phyloP scores from a whole-genome alignment of 2,113 vertebrate genomes.

The Ptychochromis oligacanthus region DNA sequence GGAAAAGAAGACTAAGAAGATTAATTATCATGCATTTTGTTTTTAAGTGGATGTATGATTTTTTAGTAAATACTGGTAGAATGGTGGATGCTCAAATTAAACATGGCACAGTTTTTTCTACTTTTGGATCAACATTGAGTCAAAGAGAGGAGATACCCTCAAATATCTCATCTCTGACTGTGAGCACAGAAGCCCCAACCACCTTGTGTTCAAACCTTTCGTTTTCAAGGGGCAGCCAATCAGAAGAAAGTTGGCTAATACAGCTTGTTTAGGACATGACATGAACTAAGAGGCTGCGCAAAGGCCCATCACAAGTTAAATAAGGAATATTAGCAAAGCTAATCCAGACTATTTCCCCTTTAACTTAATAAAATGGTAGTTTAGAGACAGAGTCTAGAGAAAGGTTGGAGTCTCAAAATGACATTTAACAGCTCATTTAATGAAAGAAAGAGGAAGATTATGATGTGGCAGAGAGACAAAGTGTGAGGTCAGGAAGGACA shows the following conservation, averaged over 20 bases:
- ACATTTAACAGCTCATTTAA: constrained; percentile 31
- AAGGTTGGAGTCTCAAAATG: not conserved
- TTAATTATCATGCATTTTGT: not conserved
- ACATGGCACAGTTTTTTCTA: not conserved
- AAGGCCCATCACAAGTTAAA: not conserved
- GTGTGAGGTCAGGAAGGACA: constrained; percentile 39
- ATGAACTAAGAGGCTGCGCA: not conserved
- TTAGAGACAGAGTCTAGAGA: not conserved
- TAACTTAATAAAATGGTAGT: not conserved
- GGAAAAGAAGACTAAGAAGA: not conserved
- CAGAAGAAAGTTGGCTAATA: not conserved
- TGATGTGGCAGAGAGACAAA: constrained; percentile 44
- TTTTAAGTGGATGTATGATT: not conserved
- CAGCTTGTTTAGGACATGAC: not conserved
- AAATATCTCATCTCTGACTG: not conserved
- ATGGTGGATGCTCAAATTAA: not conserved
- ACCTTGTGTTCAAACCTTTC: not conserved
- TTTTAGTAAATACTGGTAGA: not conserved
- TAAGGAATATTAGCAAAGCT: not conserved
- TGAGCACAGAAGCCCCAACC: not conserved
- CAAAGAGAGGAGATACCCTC: not conserved
- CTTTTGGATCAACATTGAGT: not conserved
- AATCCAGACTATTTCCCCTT: not conserved
- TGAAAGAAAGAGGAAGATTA: constrained; percentile 36
- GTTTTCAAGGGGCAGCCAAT: not conserved